Evolutionary conservation across 1,140 invertebrate genomes (phyloP).

Genomic region (Xylocopa sonorina): DNA sequence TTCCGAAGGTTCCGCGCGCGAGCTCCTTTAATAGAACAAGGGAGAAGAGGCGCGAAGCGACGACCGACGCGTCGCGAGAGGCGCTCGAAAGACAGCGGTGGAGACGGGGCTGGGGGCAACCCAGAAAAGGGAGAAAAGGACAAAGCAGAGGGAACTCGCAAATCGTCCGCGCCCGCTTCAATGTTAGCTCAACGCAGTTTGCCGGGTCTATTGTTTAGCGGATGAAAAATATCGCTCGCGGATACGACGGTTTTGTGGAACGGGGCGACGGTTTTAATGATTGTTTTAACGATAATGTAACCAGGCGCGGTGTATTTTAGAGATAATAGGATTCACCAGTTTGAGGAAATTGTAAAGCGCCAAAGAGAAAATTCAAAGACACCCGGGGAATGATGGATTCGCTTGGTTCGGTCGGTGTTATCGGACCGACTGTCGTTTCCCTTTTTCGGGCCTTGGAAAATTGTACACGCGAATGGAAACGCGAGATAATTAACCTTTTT

Average conservation of each 20-base stretch:
- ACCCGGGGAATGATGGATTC: too few species aligned
- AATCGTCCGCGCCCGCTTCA: constrained; percentile 52
- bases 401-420: too few species aligned
- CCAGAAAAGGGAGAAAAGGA: not conserved
- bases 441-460: too few species aligned
- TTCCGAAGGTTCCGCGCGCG: constrained; percentile 35
- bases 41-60: constrained; percentile 35
- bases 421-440: too few species aligned
- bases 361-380: too few species aligned
- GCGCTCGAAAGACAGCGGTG: constrained; percentile 12
- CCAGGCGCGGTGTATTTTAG: too few species aligned
- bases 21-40: constrained; percentile 20
- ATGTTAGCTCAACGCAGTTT: constrained; percentile 31
- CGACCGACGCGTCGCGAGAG: constrained; percentile 1
- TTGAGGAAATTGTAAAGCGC: not conserved
- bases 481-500: too few species aligned
- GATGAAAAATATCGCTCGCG: constrained; percentile 19
- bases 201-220: constrained; percentile 19
- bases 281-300: constrained; percentile 7
- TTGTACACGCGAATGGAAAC: too few species aligned
- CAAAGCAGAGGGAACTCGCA: constrained; percentile 36
- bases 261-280: not conserved
- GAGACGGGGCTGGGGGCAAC: too few species aligned
- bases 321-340: not conserved
- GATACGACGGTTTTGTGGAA: not conserved